Conservation (phyloP, 2,888 invertebrate species). For the Chelonus formosanus region DNA sequence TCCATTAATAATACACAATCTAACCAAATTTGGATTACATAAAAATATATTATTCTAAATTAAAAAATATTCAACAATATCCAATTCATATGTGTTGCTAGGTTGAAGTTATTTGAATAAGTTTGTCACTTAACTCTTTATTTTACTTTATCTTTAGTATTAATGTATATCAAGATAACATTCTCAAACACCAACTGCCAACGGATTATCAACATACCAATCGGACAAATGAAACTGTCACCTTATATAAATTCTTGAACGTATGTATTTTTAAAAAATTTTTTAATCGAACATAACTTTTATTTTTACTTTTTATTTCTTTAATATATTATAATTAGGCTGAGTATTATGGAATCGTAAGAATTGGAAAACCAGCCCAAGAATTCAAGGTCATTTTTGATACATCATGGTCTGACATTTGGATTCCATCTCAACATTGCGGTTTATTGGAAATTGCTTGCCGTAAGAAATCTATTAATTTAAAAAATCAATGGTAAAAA, state of each 20-base stretch:
- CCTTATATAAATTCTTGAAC: slow-evolving; percentile 48
- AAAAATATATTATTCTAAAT: too few relatives aligned
- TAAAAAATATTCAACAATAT: too few relatives aligned
- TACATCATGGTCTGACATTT: slow-evolving; percentile 66
- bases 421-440: slow-evolving; percentile 66
- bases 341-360: slow-evolving; percentile 66
- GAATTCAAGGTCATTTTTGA: slow-evolving; percentile 66
- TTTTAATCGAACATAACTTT: neutral
- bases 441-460: slow-evolving; percentile 62
- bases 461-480: slow-evolving; percentile 58
- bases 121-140: slow-evolving; percentile 4
- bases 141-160: slow-evolving; percentile 35
- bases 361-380: slow-evolving; percentile 66
- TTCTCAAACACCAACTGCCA: neutral
- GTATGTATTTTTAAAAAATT: slow-evolving; percentile 39
- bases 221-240: slow-evolving; percentile 38
- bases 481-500: slow-evolving; percentile 6
- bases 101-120: neutral
- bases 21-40: too few relatives aligned
- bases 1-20: too few relatives aligned
- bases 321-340: slow-evolving; percentile 50
- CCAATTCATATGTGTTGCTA: too few relatives aligned
- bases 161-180: slow-evolving; percentile 40
- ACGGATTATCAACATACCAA: neutral
- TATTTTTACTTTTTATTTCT: too few relatives aligned